Conservation (phyloP, 2,888 invertebrate genomes). For the Hipparchia sbordonii region DNA sequence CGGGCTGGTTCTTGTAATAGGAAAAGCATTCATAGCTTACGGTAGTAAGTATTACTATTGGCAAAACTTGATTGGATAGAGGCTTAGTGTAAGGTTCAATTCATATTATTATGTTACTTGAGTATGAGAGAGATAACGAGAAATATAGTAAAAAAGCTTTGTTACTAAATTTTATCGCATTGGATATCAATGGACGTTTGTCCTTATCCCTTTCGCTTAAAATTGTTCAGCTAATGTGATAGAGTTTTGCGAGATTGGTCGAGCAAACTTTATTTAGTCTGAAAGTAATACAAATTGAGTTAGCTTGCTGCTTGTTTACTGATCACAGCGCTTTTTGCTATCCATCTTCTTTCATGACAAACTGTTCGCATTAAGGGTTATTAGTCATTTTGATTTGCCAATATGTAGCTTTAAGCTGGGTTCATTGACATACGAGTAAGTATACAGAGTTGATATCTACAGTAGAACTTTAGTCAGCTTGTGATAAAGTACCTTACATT, state of each 20-base stretch:
- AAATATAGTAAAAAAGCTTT: too few species aligned
- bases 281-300: not conserved
- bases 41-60: too few species aligned
- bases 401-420: not conserved
- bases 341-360: slow-evolving; percentile 1
- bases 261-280: not conserved
- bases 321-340: not conserved
- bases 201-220: not conserved
- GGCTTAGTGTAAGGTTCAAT: too few species aligned
- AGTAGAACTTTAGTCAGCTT: too few species aligned
- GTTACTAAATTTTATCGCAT: not conserved
- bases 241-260: not conserved
- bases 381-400: not conserved
- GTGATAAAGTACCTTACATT: too few species aligned
- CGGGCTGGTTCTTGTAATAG: too few species aligned
- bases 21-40: too few species aligned
- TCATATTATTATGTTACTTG: too few species aligned
- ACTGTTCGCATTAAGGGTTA: not conserved
- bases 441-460: too few species aligned
- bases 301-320: not conserved
- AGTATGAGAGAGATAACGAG: too few species aligned
- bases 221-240: not conserved
- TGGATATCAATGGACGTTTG: not conserved
- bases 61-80: too few species aligned
- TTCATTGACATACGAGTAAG: too few species aligned